These are phyloP conservation scores for Teleogryllus occipitalis DNA, from an alignment of 1,140 invertebrate species.

Conservation along the genomic window DNA sequence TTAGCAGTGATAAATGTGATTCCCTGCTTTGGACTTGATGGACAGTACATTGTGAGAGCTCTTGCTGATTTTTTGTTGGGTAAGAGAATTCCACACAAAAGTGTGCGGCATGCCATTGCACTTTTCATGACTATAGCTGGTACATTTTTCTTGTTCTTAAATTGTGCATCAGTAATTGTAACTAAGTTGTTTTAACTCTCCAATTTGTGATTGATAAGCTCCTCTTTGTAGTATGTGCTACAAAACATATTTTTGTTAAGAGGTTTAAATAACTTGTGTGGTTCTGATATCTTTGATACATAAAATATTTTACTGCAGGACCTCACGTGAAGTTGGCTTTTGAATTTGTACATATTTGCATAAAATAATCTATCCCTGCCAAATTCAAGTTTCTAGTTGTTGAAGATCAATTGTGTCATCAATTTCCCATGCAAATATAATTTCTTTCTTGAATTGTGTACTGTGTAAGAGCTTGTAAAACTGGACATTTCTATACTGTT, in stretches of 20 bases:
- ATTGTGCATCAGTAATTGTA: slow-evolving; percentile 17
- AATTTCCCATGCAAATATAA: not conserved
- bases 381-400: no score
- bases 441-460: not conserved
- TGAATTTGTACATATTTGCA: not conserved
- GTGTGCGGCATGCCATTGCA: slow-evolving; percentile 40
- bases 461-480: no score
- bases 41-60: slow-evolving; percentile 69
- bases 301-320: not conserved
- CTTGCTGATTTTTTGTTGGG: slow-evolving; percentile 46
- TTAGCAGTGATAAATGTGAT: slow-evolving; percentile 85
- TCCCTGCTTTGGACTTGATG: slow-evolving; percentile 89
- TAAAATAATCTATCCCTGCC: no score
- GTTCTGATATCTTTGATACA: not conserved
- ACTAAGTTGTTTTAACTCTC: not conserved
- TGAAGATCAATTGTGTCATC: no score
- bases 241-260: not conserved
- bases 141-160: slow-evolving; percentile 37
- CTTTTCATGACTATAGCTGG: slow-evolving; percentile 45
- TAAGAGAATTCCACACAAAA: slow-evolving; percentile 37
- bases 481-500: no score
- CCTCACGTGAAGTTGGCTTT: not conserved
- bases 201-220: not conserved
- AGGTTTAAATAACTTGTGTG: not conserved
- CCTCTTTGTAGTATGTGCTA: not conserved